Evolutionary conservation across 2,113 vertebrate genomes (phyloP), one percentile per base, ranked within the genome.

Genomic region (Mionectes macconnelli): DNA sequence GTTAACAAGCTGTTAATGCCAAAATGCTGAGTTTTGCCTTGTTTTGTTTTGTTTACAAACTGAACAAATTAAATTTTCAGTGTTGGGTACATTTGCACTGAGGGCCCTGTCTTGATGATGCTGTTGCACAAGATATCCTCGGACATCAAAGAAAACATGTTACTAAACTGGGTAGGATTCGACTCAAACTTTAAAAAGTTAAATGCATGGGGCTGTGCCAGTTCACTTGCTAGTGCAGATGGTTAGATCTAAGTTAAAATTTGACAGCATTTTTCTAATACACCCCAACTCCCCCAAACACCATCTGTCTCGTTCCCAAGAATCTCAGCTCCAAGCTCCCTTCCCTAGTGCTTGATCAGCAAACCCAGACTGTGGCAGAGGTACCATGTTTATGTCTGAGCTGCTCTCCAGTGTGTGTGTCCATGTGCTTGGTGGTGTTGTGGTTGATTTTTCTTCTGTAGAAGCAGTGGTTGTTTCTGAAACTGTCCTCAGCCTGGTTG

Each of bases 201-300:
- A 90, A 78, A 50, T 95, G 92, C 86, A 40, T 94, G 93, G 80
- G 68, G 84, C 79, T 2, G 4, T 96, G 94, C 92, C 94, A 96
- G 76, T 90, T 50, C 50, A 67, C 50, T 97, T 87, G 86, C 80
- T 92, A 93, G 93, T 81, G 76, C 94, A 94, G 91, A 93, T 97
- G 90, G 90, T 92, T 92, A 75, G 83, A 89, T 42, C 80, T 75
- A 84, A 95, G 93, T 94, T 95, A 87, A 90, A 96, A 92, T 91
- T 84, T 67, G 60, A 86, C 92, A 94, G 90, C 79, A 6, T 94
- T 95, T 96, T 25, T 91, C 91, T 93, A 82, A 92, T 94, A 93
- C 39, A 85, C 60, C 76, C 83, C 60, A 87, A 89, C 93, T 95
- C 95, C 69, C 68, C 73, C 90, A 93, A 96, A 94, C 56, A 90